Evolutionary conservation across 1,140 invertebrate species (phyloP), one percentile per base, ranked within the genome.

Genomic region (Papilio machaon): DNA sequence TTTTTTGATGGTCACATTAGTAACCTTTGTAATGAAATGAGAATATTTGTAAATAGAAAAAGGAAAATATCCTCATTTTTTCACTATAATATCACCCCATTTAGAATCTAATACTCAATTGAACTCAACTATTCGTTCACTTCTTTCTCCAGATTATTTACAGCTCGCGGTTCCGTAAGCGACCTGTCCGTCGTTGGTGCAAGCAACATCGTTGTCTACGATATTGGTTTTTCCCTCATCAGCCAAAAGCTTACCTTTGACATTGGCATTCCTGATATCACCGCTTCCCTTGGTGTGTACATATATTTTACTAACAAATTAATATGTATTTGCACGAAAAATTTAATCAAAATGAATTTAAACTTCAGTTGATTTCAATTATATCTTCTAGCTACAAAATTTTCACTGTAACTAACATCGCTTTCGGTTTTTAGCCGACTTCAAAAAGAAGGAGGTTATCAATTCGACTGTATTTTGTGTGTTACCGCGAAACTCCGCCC

Each of bases 161-260:
- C 46, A 4, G 74, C 74, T 35, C 74, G 74, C 11, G 74, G 74
- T 11, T 76, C 74, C 8, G 74, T 76, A 19, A 19, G 19, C n/a
- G 74, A 76, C 49, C 49, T 76, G 47, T 30, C n/a, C 30, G 47
- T 76, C 0, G 8, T 30, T 76, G 47, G 47, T 5, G 19, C 9
- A 1, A 76, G 74, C 49, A 76, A 76, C 74, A 76, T 76, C 30
- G 74, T 52, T 52, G 74, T 76, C 19, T 35, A 52, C 49, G 74
- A 76, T n/a, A 49, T 76, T 15, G 47, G 46, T 10, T 54, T 52
- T 47, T 49, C 47, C 30, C 46, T 52, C 13, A 76, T 49, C 74
- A 54, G 49, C 19, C 19, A 30, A 49, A 76, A 49, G 15, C 74
- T 76, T 13, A 49, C 10, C 74, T 76, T 76, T 35, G 47, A 52